phyloP scores from a whole-genome alignment of 2,113 vertebrate species.

The Anhinga anhinga region DNA sequence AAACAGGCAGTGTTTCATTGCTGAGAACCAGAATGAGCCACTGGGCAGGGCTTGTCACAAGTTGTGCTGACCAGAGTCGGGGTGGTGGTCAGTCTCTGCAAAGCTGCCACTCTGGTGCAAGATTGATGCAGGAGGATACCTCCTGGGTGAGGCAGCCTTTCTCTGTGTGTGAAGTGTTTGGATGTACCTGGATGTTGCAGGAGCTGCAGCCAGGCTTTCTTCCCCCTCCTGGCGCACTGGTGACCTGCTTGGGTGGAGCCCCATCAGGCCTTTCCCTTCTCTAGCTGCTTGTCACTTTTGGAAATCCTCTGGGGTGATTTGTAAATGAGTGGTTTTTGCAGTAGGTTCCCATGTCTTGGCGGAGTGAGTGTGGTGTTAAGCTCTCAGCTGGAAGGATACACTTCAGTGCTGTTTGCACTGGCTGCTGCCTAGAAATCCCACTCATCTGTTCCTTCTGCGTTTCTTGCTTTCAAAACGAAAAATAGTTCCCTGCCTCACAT shows the following conservation, averaged over 20 bases:
- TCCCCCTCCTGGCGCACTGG: neutral
- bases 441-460: neutral
- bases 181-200: neutral
- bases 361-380: neutral
- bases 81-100: neutral
- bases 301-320: neutral
- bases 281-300: neutral
- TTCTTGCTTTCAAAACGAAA: neutral
- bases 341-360: neutral
- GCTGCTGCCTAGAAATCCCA: neutral
- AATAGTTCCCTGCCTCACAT: neutral
- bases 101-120: neutral
- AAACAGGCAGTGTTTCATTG: neutral
- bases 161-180: neutral
- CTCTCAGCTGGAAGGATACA: neutral
- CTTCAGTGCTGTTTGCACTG: neutral
- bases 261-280: neutral
- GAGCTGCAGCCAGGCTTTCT: neutral
- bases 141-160: neutral
- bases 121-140: neutral
- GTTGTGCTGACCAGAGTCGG: rapidly evolving
- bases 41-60: neutral
- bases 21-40: neutral
- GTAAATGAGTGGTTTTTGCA: neutral
- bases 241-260: neutral